phyloP scores from a whole-genome alignment of 2,888 invertebrate species.

The Limnephilus marmoratus region DNA sequence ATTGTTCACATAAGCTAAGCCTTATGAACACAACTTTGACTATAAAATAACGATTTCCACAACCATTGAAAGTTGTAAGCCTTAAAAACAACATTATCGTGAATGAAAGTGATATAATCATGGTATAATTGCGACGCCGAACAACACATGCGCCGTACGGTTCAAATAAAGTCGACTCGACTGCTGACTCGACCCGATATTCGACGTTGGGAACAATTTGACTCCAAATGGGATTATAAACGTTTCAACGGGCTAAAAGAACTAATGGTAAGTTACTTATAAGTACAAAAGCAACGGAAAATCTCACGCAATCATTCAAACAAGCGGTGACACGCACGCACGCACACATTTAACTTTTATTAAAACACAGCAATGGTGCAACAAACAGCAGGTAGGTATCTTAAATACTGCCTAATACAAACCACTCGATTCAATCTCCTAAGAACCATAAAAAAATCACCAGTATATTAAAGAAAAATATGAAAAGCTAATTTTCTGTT shows the following conservation, averaged over 20 bases:
- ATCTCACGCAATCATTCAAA: slow-evolving; percentile 46
- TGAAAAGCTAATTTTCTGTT: not conserved
- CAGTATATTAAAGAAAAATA: not conserved
- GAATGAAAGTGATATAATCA: not conserved
- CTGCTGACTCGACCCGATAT: not conserved
- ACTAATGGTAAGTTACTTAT: slow-evolving; percentile 41
- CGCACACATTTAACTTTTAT: slow-evolving; percentile 20
- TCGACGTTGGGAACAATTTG: slow-evolving; percentile 49
- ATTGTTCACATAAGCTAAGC: not conserved
- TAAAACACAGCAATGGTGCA: slow-evolving; percentile 12
- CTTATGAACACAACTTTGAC: not conserved
- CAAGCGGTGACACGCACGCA: slow-evolving; percentile 28
- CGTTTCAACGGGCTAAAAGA: slow-evolving; percentile 35
- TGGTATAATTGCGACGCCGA: not conserved
- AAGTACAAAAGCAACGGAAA: slow-evolving; percentile 38
- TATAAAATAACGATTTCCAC: not conserved
- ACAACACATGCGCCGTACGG: not conserved
- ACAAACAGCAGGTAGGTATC: not conserved
- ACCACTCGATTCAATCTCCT: not conserved
- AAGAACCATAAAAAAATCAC: not conserved
- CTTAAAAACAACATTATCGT: not conserved
- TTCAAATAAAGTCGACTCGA: not conserved
- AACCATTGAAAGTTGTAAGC: not conserved
- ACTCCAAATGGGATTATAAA: slow-evolving; percentile 61
- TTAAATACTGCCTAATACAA: not conserved